Conservation (phyloP, 2,888 invertebrate genomes). For the Ashinkailepas kermadecensis region DNA sequence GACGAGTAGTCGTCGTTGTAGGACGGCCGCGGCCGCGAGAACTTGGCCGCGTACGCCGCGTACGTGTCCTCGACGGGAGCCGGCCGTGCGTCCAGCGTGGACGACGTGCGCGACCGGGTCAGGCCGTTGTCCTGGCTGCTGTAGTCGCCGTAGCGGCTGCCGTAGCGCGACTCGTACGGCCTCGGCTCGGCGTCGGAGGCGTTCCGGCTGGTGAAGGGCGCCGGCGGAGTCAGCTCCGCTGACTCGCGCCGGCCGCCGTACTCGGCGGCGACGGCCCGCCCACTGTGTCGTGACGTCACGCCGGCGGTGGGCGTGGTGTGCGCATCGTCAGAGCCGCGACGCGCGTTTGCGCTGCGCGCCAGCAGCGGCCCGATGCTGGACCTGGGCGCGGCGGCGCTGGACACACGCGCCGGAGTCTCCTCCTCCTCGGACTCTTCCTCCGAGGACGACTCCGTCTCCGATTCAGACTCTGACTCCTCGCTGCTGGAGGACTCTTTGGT, state of each 20-base stretch:
- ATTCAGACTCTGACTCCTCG: slow-evolving; percentile 27
- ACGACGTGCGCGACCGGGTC: slow-evolving; percentile 21
- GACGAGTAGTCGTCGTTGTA: not conserved
- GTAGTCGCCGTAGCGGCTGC: slow-evolving; percentile 27
- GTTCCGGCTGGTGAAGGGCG: slow-evolving; percentile 34
- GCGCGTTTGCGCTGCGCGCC: slow-evolving; percentile 43
- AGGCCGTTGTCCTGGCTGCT: slow-evolving; percentile 17
- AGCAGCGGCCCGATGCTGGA: not conserved
- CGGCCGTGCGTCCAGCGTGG: not conserved
- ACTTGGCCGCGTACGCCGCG: slow-evolving; percentile 12
- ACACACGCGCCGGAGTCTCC: not conserved
- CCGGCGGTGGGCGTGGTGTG: not conserved
- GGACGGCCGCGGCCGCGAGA: not conserved
- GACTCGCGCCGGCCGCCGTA: slow-evolving; percentile 23
- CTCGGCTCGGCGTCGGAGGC: slow-evolving; percentile 35
- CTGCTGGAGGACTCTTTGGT: slow-evolving; percentile 41
- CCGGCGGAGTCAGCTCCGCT: not conserved
- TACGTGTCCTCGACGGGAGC: not conserved
- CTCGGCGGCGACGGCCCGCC: not conserved
- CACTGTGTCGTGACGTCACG: not conserved
- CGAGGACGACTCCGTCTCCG: not conserved
- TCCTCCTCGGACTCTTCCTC: slow-evolving; percentile 51
- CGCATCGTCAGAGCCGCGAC: slow-evolving; percentile 47
- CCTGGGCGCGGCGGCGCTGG: not conserved
- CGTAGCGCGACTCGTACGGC: slow-evolving; percentile 29